Base-by-base conservation (phyloP, 1,140 invertebrate species). In the Philotrypesis tridentata region DNA sequence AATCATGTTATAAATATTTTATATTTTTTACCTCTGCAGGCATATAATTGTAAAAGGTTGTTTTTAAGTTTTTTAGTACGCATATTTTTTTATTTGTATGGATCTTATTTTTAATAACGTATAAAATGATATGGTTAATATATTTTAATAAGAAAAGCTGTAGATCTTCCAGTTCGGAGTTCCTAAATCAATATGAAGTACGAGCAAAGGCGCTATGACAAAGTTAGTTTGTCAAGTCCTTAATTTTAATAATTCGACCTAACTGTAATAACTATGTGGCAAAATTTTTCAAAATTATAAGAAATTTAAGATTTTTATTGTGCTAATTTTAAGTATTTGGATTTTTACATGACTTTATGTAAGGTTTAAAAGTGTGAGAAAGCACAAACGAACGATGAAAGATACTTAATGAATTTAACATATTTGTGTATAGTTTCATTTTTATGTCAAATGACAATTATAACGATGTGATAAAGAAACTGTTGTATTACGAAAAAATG, bases 111-210 rank as follows among this genome's bases (percentile, higher is more conserved):
- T 23, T 78, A 31, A 33, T 68, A 29, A 65, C 4, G 12, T 63
- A 65, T 67, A 37, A 71, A 71, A 72, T 7, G 9, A 63, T 77
- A 12, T 55, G 25, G 23, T 77, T 70, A 55, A 60, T 60, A 21
- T 78, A 70, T 60, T 70, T 68, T 48, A 61, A 37, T 17, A 61
- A 71, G 25, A 60, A 79, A 60, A 79, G 27, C 12, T 14, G 60
- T 63, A 72, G 78, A 63, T 63, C 70, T 80, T 80, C 78, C 78
- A 80, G 37, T 73, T 80, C 25, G 31, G 55, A 80, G 55, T 80
- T 80, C 78, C 68, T 80, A 80, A 73, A 73, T 73, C 14, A 79
- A 23, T 27, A 21, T 72, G n/a, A 72, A 37, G 48, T 79, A 40
- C 55, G 33, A 79, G 31, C 43, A 40, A 79, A 40, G 12, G 0